Evolutionary conservation across 1,140 invertebrate genomes (phyloP).

Genomic region (Pseudachorutes palmiensis): DNA sequence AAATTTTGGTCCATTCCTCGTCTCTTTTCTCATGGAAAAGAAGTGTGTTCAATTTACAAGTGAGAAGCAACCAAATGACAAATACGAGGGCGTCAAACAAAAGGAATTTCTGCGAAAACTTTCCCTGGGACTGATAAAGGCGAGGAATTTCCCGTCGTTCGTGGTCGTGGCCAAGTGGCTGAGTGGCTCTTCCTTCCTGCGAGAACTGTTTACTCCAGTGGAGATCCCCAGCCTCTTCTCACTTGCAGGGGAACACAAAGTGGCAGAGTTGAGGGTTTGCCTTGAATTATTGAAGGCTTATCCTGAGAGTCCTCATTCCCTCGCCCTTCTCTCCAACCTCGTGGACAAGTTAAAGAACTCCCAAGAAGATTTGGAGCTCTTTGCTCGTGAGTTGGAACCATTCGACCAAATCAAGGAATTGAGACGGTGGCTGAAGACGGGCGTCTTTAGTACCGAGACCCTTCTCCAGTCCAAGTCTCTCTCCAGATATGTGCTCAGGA

Average conservation of each 20-base stretch:
- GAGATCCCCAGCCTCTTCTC: not conserved
- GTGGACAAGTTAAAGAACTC: not conserved
- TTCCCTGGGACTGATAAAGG: not conserved
- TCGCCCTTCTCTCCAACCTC: not conserved
- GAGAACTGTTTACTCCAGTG: not conserved
- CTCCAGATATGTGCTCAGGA: not conserved
- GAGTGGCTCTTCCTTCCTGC: not conserved
- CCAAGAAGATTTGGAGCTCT: not conserved
- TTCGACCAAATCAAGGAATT: slow-evolving; percentile 1
- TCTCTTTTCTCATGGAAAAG: not conserved
- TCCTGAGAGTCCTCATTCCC: not conserved
- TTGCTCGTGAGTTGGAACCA: not conserved
- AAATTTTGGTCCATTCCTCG: not conserved
- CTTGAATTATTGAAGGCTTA: slow-evolving; percentile 2
- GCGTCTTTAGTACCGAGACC: not conserved
- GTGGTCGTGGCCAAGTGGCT: not conserved
- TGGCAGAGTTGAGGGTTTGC: not conserved
- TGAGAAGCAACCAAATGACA: not conserved
- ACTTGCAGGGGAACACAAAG: not conserved
- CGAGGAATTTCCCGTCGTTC: not conserved
- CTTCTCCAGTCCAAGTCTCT: not conserved
- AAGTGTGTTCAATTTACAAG: not conserved
- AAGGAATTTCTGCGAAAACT: not conserved
- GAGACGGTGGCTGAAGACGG: not conserved
- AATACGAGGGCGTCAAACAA: not conserved